phyloP scores from a whole-genome alignment of 2,888 invertebrate species.

The Cantharis rufa region DNA sequence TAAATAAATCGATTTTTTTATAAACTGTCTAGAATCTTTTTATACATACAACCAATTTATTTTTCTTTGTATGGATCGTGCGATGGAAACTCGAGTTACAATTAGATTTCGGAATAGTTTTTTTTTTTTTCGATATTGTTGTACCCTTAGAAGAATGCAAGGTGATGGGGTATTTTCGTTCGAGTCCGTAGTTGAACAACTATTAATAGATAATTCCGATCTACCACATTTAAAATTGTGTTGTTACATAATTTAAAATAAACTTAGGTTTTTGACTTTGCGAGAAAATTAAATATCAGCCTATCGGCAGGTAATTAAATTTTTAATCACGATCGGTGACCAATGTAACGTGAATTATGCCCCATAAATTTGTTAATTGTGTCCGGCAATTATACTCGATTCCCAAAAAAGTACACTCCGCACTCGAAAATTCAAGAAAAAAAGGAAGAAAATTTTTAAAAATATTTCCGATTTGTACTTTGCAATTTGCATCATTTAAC shows the following conservation, averaged over 20 bases:
- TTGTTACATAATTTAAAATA: not conserved
- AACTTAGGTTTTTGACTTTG: not conserved
- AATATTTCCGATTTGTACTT: not conserved
- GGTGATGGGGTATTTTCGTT: not conserved
- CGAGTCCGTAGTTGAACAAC: not conserved
- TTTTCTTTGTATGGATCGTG: not conserved
- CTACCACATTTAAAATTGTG: not conserved
- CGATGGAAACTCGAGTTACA: too few species aligned
- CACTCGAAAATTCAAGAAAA: too few species aligned
- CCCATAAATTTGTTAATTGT: not conserved
- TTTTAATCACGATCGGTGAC: not conserved
- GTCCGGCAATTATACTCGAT: not conserved
- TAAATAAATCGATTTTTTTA: not conserved
- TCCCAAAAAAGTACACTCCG: not conserved
- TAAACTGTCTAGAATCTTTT: not conserved
- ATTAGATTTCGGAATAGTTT: not conserved
- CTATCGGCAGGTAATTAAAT: not conserved
- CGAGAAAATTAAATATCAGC: not conserved
- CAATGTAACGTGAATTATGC: not conserved
- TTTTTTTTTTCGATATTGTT: not conserved
- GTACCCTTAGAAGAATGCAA: not conserved
- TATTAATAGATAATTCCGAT: not conserved
- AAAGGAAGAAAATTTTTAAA: too few species aligned
- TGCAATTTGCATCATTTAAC: not conserved
- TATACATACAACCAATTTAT: not conserved